Conservation (phyloP, 2,113 vertebrate genomes). For the Heptranchias perlo region DNA sequence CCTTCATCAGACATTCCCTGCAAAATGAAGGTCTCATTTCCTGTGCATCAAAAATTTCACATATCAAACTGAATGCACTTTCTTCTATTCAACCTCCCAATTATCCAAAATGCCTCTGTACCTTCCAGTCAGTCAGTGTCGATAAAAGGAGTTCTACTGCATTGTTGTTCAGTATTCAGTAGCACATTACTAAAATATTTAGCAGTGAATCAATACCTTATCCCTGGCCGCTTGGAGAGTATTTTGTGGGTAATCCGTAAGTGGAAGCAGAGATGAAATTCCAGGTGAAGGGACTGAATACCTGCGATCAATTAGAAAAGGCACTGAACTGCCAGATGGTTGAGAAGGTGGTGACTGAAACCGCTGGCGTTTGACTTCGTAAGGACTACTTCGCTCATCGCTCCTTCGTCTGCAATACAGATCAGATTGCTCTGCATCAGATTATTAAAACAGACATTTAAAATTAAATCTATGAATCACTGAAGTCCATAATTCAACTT, state of each 20-base stretch:
- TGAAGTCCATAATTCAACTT: not conserved
- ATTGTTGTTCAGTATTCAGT: not conserved
- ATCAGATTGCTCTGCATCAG: not conserved
- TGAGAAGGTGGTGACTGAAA: constrained; percentile 53
- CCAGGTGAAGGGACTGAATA: constrained; percentile 42
- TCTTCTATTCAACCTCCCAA: not conserved
- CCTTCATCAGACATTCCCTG: not conserved
- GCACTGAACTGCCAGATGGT: constrained; percentile 51
- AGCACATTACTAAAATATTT: constrained; percentile 9
- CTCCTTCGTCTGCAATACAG: constrained; percentile 66
- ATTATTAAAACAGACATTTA: not conserved
- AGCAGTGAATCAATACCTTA: constrained; percentile 60
- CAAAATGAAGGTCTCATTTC: not conserved
- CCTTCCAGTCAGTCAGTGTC: not conserved
- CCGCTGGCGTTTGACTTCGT: constrained; percentile 68
- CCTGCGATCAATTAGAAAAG: constrained; percentile 52
- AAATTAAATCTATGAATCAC: not conserved
- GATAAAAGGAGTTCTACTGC: not conserved
- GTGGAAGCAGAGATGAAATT: constrained; percentile 42
- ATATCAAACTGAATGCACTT: not conserved
- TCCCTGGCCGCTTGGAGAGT: constrained; percentile 61
- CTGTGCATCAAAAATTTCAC: not conserved
- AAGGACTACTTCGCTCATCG: constrained; percentile 51
- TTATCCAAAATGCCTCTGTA: not conserved
- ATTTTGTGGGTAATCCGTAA: constrained; percentile 33